Conservation (phyloP, 1,140 invertebrate species). For the Sinella curviseta region DNA sequence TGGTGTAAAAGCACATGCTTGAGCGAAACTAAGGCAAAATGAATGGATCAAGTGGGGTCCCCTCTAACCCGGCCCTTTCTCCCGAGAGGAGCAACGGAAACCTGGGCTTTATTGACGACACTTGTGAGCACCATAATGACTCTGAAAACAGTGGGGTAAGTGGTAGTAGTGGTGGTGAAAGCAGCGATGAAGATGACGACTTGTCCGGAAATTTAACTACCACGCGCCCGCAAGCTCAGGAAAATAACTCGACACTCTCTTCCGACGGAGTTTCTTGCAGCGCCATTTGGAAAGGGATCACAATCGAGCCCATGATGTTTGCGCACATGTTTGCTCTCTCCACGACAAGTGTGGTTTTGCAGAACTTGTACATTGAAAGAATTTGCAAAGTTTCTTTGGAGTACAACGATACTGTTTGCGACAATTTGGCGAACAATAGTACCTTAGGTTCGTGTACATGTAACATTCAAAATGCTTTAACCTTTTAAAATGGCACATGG, state of each 20-base stretch:
- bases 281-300: constrained; percentile 9
- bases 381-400: constrained; percentile 36
- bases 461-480: no score
- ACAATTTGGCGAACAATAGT: constrained; percentile 31
- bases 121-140: neutral
- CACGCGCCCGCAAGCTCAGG: neutral
- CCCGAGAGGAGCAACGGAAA: neutral
- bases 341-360: constrained; percentile 32
- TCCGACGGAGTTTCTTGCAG: neutral
- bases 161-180: neutral
- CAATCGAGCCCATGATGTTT: constrained; percentile 43
- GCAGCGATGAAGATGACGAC: neutral
- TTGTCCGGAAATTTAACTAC: neutral
- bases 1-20: no score
- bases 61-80: neutral
- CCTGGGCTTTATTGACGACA: neutral
- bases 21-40: no score
- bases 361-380: constrained; percentile 42
- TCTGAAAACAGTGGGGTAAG: neutral
- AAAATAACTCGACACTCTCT: neutral
- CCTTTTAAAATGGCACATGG: no score
- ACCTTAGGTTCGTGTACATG: no score
- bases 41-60: neutral
- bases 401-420: constrained; percentile 23
- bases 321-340: constrained; percentile 34